Evolutionary conservation across 2,113 vertebrate species (phyloP).

Genomic region (Myrmecobius fasciatus): DNA sequence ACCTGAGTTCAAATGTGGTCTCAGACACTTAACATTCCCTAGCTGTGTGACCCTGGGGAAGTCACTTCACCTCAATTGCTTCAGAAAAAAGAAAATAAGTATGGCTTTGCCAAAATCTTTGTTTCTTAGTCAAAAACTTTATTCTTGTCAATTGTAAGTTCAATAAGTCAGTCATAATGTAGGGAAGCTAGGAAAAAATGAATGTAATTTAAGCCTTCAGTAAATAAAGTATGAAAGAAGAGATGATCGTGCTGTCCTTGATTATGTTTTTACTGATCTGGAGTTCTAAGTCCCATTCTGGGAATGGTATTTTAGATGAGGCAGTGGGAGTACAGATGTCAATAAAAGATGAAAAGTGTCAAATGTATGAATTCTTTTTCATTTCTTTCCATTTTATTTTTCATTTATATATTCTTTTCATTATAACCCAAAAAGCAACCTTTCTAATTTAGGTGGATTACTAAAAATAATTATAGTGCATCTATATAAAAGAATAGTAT

Average conservation of each 20-base stretch:
- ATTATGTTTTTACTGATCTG: neutral
- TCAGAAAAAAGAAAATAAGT: too few relatives aligned
- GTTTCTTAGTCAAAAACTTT: too few relatives aligned
- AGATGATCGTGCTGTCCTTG: neutral
- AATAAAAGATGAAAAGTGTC: neutral
- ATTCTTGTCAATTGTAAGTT: too few relatives aligned
- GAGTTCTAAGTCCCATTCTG: neutral
- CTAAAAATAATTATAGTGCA: neutral
- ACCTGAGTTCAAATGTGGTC: too few relatives aligned
- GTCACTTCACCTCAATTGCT: too few relatives aligned
- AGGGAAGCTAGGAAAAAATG: neutral
- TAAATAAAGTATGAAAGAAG: neutral
- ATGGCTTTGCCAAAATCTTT: too few relatives aligned
- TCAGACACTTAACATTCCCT: too few relatives aligned
- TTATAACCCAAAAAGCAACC: too few relatives aligned
- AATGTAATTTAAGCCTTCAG: neutral
- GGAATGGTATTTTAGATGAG: neutral
- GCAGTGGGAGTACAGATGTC: neutral
- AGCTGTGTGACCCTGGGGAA: too few relatives aligned
- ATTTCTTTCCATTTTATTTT: neutral
- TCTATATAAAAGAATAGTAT: neutral
- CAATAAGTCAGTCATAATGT: neutral
- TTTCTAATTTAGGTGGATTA: neutral
- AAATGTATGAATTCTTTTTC: neutral
- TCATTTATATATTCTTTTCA: too few relatives aligned